Evolutionary conservation across 2,888 invertebrate species (phyloP), one percentile per base, ranked within the genome.

Genomic region (Drosophila seclusa): DNA sequence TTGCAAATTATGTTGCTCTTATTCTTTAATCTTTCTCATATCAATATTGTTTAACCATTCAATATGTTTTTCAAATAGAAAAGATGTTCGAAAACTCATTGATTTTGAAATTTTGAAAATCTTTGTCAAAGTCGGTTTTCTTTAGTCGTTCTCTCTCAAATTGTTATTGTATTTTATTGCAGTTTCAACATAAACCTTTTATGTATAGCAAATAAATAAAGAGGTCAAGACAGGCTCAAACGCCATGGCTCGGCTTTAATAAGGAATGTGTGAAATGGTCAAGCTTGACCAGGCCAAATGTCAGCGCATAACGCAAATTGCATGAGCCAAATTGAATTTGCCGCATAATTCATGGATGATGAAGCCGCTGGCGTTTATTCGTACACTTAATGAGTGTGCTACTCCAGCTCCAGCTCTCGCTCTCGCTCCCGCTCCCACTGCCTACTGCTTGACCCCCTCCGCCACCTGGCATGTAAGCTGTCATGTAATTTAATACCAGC

Each of bases 401-500:
- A 34, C 55, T 34, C n/a, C 27, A 42, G 10, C 10, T 31, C 31
- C 18, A 16, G 38, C 59, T 34, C 21, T n/a, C 32, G 5, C 13
- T 31, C 31, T 0, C 10, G 16, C 21, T 16, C 4, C 29, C 4
- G 18, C 18, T 18, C 53, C 18, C 34, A 6, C 18, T 5, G 24
- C n/a, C n/a, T 21, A 11, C 11, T 16, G 13, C 11, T 10, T 27
- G 13, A 24, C 21, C 45, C 2, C 24, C 45, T 24, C 45, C 10
- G 21, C 52, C 53, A 49, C 52, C 60, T 58, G 48, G 53, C 70
- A 82, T 87, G 88, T 86, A 72, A 80, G 90, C 88, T 86, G 90
- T 86, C 85, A 87, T 89, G 85, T 86, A 86, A 86, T 89, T 87
- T 80, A 89, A 86, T 89, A 86, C 63, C 59, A 68, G 67, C 57